Percentiles rank a stretch among this genome's conserved stretches.
Conservation (phyloP, 1,140 invertebrate species). For the Helicoverpa armigera region DNA sequence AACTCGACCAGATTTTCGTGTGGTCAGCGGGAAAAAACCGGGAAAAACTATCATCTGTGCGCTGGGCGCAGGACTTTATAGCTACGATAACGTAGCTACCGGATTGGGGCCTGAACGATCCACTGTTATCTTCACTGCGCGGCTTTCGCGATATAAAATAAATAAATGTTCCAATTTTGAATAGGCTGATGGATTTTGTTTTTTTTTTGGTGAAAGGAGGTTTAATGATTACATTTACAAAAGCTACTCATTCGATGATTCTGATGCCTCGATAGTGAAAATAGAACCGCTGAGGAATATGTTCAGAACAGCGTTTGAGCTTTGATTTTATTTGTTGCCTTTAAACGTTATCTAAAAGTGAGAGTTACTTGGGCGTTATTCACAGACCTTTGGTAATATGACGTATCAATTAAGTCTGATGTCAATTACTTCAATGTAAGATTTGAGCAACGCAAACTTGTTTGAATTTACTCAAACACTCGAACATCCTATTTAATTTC, state of each 20-base stretch:
- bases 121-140: slow-evolving; percentile 33
- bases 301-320: too few species aligned
- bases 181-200: background rate
- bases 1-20: slow-evolving; percentile 60
- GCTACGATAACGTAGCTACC: slow-evolving; percentile 59
- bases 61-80: slow-evolving; percentile 59
- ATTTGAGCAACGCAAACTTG: too few species aligned
- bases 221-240: background rate
- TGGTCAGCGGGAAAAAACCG: slow-evolving; percentile 60
- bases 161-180: slow-evolving; percentile 21
- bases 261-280: background rate
- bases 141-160: slow-evolving; percentile 30
- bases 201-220: background rate
- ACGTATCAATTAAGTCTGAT: too few species aligned
- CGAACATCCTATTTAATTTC: background rate
- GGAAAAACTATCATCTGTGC: slow-evolving; percentile 62
- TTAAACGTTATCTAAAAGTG: too few species aligned
- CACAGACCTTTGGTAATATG: background rate
- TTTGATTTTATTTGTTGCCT: too few species aligned
- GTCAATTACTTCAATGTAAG: too few species aligned
- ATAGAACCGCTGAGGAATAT: too few species aligned
- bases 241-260: background rate
- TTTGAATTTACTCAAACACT: too few species aligned
- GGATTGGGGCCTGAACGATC: slow-evolving; percentile 34
- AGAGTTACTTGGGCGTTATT: too few species aligned